phyloP scores from a whole-genome alignment of 2,113 vertebrate species.

The Marmota monax region DNA sequence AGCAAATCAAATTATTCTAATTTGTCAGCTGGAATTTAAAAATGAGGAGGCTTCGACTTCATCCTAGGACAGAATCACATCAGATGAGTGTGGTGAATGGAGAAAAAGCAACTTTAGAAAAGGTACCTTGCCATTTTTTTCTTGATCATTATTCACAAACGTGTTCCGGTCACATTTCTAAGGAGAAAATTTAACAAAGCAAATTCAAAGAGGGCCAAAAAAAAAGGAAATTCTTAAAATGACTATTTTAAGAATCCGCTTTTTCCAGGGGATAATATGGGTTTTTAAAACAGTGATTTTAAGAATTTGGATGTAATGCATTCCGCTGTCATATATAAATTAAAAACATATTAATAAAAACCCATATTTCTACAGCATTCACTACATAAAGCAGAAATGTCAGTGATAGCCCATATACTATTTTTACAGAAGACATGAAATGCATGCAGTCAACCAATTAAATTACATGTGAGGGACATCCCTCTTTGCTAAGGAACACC shows the following conservation, averaged over 20 bases:
- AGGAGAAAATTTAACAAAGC: background rate
- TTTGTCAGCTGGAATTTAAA: conserved; percentile 5
- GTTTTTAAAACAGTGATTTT: too few species aligned
- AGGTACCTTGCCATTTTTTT: background rate
- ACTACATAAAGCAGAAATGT: background rate
- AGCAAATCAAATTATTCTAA: background rate
- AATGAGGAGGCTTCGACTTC: background rate
- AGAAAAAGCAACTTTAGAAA: background rate
- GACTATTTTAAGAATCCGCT: background rate
- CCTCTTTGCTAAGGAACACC: background rate
- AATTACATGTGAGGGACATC: background rate
- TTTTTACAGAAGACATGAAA: background rate
- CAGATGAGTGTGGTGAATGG: background rate
- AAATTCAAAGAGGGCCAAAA: background rate
- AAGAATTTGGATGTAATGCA: too few species aligned
- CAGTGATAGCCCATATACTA: background rate
- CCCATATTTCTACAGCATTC: background rate
- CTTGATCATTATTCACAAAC: background rate
- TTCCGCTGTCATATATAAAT: too few species aligned
- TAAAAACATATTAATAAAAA: background rate
- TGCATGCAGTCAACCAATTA: fast-evolving
- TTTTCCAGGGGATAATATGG: background rate
- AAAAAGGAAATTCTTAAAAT: background rate
- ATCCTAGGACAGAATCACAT: background rate
- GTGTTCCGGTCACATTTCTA: background rate